phyloP scores from a whole-genome alignment of 92 coral and sea anemone genomes.

The Heteractis magnifica region DNA sequence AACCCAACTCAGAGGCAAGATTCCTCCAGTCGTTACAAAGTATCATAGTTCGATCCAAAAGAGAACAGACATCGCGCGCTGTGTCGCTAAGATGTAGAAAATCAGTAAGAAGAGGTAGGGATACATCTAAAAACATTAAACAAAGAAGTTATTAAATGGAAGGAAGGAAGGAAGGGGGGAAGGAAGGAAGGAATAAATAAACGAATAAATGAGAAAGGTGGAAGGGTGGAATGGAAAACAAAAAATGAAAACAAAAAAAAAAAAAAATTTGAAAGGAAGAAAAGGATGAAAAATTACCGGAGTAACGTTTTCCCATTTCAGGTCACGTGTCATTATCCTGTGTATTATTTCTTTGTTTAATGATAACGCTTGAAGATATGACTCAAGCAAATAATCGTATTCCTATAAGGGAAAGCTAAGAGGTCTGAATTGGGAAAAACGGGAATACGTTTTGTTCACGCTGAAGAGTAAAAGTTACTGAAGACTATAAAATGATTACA shows the following conservation, averaged over 20 bases:
- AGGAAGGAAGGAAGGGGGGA: neutral
- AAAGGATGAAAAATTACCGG: neutral
- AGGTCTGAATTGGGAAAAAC: too few relatives aligned
- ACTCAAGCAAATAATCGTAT: too few relatives aligned
- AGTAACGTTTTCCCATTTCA: too few relatives aligned
- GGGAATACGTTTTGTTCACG: too few relatives aligned
- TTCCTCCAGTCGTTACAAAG: constrained; percentile 42
- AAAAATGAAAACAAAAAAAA: neutral
- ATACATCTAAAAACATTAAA: neutral
- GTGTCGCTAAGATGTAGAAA: constrained; percentile 15
- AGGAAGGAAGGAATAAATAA: neutral
- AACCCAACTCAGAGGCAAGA: constrained; percentile 26
- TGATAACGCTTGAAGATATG: too few relatives aligned
- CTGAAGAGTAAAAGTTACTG: too few relatives aligned
- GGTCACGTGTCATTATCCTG: too few relatives aligned
- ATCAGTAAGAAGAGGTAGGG: constrained; percentile 5
- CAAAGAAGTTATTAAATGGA: neutral
- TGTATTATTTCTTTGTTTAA: too few relatives aligned
- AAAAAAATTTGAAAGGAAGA: neutral
- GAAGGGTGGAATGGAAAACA: neutral
- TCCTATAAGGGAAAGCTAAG: too few relatives aligned
- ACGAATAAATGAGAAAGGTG: neutral
- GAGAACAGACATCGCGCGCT: constrained; percentile 15
- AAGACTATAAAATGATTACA: too few relatives aligned
- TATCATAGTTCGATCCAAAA: constrained; percentile 21